Percentiles rank a stretch among this genome's conserved stretches.
phyloP scores from a whole-genome alignment of 2,888 invertebrate genomes.

The Thysanoteuthis rhombus region DNA sequence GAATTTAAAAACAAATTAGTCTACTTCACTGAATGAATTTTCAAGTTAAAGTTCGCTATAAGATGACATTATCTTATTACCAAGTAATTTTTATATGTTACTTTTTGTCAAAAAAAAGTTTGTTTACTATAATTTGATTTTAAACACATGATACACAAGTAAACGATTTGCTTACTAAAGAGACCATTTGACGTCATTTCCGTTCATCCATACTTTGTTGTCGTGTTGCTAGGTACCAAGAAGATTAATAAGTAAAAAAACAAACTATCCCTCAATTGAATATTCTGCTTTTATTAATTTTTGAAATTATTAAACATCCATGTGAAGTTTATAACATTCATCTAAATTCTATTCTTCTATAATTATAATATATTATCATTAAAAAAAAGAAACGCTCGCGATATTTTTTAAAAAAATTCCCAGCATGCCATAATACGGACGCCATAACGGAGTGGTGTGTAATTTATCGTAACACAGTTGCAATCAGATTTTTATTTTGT shows the following conservation, averaged over 20 bases:
- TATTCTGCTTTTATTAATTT: background rate
- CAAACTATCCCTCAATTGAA: background rate
- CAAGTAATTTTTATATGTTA: no score
- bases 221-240: background rate
- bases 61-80: no score
- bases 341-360: background rate
- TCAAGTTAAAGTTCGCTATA: no score
- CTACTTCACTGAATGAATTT: no score
- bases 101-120: no score
- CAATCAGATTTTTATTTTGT: background rate
- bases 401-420: background rate
- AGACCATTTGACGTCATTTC: background rate
- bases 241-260: background rate
- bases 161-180: no score
- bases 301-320: background rate
- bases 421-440: background rate
- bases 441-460: background rate
- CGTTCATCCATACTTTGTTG: background rate
- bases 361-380: background rate
- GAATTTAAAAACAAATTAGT: no score
- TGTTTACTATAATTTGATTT: no score
- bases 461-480: background rate
- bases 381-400: no score
- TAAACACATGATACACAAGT: no score
- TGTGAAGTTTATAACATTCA: background rate